Evolutionary conservation across 2,797 vertebrate genomes (phyloP).

Genomic region (Hemitrygon akajei): DNA sequence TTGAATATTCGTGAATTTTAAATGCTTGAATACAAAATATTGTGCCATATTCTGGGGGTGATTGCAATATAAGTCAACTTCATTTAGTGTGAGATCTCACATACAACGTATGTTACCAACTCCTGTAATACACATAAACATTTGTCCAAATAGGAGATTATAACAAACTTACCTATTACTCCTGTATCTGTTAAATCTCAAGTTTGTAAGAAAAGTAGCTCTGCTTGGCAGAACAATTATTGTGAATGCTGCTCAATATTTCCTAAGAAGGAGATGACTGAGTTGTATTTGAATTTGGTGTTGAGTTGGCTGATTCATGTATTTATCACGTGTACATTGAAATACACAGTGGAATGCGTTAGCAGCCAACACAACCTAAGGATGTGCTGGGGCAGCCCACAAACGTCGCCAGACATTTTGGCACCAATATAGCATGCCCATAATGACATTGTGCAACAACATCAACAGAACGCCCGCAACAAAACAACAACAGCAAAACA

Average conservation of each 20-base stretch:
- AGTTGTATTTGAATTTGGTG: not conserved
- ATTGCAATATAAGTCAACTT: not conserved
- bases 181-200: not conserved
- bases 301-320: not conserved
- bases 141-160: not conserved
- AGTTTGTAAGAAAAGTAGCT: not conserved
- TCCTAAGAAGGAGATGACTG: not conserved
- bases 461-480: too few species aligned
- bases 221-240: not conserved
- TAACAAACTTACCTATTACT: not conserved
- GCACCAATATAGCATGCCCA: too few species aligned
- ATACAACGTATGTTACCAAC: not conserved
- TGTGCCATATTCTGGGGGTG: not conserved
- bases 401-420: too few species aligned
- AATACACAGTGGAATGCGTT: too few species aligned
- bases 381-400: too few species aligned
- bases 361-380: too few species aligned
- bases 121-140: not conserved
- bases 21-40: not conserved
- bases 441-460: too few species aligned
- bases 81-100: conserved; percentile 6
- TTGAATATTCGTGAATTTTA: not conserved
- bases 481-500: too few species aligned
- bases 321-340: too few species aligned
- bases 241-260: not conserved